These are phyloP conservation scores for Megalonaias nervosa DNA, from an alignment of 1,140 invertebrate genomes.

Conservation along the genomic window DNA sequence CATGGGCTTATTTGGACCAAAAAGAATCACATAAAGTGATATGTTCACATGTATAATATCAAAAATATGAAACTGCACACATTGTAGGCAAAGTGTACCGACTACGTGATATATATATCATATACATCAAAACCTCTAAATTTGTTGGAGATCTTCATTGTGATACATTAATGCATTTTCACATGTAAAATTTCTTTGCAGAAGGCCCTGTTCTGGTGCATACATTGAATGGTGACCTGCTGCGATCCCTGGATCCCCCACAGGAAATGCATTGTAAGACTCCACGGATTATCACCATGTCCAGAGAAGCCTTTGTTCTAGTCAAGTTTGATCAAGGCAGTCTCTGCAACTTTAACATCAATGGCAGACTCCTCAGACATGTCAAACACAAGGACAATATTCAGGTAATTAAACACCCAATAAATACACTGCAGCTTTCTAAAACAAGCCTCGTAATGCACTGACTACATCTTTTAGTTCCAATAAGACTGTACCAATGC, in stretches of 20 bases:
- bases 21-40: no score
- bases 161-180: not conserved
- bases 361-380: conserved; percentile 66
- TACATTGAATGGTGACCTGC: conserved; percentile 97
- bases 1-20: no score
- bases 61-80: no score
- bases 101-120: no score
- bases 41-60: no score
- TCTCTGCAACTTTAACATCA: conserved; percentile 81
- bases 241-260: conserved; percentile 88
- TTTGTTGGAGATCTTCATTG: no score
- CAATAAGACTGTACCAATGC: no score
- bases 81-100: no score
- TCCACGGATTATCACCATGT: conserved; percentile 94
- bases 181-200: conserved; percentile 66
- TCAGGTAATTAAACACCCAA: conserved; percentile 78
- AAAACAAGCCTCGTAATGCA: no score
- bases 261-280: conserved; percentile 74
- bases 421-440: no score
- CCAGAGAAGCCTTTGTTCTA: conserved; percentile 96
- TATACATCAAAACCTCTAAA: no score
- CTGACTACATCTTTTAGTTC: no score
- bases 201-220: conserved; percentile 97
- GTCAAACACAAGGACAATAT: conserved; percentile 90
- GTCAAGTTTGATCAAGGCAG: conserved; percentile 93